phyloP scores from a whole-genome alignment of 2,888 invertebrate species.

The Xanthorhoe spadicearia region DNA sequence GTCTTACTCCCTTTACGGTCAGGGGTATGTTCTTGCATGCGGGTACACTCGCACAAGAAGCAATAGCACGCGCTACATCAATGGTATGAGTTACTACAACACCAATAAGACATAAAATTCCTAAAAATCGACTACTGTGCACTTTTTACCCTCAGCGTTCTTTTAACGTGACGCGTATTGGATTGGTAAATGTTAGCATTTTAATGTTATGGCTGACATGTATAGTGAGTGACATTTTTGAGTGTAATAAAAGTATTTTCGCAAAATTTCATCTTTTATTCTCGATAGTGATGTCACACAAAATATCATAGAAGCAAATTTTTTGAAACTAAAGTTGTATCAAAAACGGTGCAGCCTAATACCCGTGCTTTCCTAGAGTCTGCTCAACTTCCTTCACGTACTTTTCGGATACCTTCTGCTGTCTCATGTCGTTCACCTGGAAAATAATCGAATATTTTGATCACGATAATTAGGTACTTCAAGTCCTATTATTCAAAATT shows the following conservation, averaged over 20 bases:
- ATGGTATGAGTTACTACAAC: no score
- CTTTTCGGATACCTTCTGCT: constrained; percentile 82
- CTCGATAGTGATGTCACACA: constrained; percentile 3
- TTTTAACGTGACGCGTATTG: no score
- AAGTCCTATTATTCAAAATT: neutral
- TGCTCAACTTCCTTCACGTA: constrained; percentile 85
- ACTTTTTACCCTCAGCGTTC: no score
- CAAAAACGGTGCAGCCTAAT: constrained; percentile 42
- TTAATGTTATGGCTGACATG: constrained; percentile 52
- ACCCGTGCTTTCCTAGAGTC: constrained; percentile 74
- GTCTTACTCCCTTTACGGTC: no score
- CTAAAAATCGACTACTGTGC: no score
- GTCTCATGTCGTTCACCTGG: constrained; percentile 85
- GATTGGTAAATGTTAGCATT: constrained; percentile 7
- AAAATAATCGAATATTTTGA: constrained; percentile 42
- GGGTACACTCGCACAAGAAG: no score
- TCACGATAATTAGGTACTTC: neutral
- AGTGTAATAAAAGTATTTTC: constrained; percentile 35
- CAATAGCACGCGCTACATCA: no score
- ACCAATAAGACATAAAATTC: no score
- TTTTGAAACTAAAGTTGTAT: constrained; percentile 9
- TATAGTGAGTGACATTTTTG: constrained; percentile 45
- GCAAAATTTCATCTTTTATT: constrained; percentile 2
- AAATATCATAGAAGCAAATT: neutral
- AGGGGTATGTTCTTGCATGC: no score